A percentile compares a stretch with the other conserved stretches of the same genome.
Evolutionary conservation across 2,113 vertebrate genomes (phyloP).

Genomic region (Protobothrops flavoviridis): DNA sequence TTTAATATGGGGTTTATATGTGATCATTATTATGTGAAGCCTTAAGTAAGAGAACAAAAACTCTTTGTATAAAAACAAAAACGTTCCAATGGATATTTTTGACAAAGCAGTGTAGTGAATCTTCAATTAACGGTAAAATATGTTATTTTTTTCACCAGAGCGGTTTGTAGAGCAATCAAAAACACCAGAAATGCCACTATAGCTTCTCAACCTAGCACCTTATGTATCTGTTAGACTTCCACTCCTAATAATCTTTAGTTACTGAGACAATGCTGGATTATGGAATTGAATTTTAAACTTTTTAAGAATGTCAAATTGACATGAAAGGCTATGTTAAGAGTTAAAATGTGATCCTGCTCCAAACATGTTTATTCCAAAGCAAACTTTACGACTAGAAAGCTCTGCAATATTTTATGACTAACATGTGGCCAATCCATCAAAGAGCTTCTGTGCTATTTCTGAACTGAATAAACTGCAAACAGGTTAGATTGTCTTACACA

Average conservation of each 20-base stretch:
- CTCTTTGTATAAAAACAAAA: neutral
- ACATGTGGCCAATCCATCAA: neutral
- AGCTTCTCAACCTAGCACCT: neutral
- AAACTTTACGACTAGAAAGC: neutral
- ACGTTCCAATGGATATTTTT: neutral
- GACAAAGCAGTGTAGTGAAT: neutral
- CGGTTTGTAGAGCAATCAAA: neutral
- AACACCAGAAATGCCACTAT: neutral
- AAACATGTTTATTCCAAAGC: neutral
- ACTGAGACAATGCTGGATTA: neutral
- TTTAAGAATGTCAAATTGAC: neutral
- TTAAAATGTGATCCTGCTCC: neutral
- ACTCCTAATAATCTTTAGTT: neutral
- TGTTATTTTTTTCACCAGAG: neutral
- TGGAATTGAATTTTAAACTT: neutral
- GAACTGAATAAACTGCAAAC: neutral
- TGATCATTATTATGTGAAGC: neutral
- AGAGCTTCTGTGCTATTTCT: neutral
- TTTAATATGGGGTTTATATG: neutral
- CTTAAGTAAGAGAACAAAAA: neutral
- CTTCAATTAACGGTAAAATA: neutral
- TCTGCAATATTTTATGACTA: neutral
- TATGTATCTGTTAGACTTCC: neutral
- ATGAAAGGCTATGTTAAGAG: neutral
- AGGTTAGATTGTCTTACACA: neutral